Base-by-base conservation (phyloP, 2,113 vertebrate genomes). In the Phocoena phocoena region DNA sequence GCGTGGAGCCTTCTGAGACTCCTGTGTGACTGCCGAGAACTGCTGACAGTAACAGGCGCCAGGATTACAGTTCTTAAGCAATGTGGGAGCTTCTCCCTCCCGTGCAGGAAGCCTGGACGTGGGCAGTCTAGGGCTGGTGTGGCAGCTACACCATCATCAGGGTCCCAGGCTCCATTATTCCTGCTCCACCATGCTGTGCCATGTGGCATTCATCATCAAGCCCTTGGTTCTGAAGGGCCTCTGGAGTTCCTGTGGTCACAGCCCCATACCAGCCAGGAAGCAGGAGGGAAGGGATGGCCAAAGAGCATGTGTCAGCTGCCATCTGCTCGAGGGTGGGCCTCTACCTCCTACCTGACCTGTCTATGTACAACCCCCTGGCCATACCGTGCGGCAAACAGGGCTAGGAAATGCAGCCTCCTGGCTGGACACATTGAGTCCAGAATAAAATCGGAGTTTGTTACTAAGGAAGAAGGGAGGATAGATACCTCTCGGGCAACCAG, bases 301-400 rank as follows among this genome's bases (percentile, higher is more conserved):
- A 25, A 41, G n/a, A 9, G 1, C 8, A 9, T 0, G 1, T 3
- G 26, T 44, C 60, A 50, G 9, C 82, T 47, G 62, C 21, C 82
- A 50, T 68, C 33, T 70, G 26, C 81, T 79, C 31, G 28, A 63
- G 28, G 23, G 11, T 1, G 2, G 25, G 11, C 50, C 21, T 70
- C 68, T 55, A 6, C 17, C 15, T 82, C 47, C 25, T 17, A 53
- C 28, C 2, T 31, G 50, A 26, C 8, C 9, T 5, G 8, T n/a
- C 11, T 65, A 41, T 2, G 2, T 28, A 10, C 15, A n/a, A 8
- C 60, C 17, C 41, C 12, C 8, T 5, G 41, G 50, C n/a, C 47
- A 25, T 10, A 12, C 15, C 0, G 0, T 33, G 11, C 55, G 5
- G 11, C 60, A 36, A 41, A 71, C 2, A 77, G 14, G 11, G 26